Base-by-base conservation (phyloP, 1,140 invertebrate genomes). In the Drosophila cardini region DNA sequence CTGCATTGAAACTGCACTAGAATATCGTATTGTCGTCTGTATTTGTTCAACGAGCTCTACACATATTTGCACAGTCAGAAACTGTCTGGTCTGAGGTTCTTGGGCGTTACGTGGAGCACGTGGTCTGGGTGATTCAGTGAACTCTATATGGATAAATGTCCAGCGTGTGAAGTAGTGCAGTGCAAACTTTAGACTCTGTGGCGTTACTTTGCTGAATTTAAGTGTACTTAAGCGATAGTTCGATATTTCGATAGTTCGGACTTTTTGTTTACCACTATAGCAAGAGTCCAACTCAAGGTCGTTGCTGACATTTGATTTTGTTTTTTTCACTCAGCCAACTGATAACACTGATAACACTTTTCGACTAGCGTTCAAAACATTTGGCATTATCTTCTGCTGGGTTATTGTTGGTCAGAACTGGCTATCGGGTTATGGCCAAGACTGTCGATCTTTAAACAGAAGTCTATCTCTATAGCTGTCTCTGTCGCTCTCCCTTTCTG, bases 51-150 rank as follows among this genome's bases (percentile, higher is more conserved):
- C 21, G 4, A 36, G 6, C 8, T 36, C 7, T 8, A 52, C 53
- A 81, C 77, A 81, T 81, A 81, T 81, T 81, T 81, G 21, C 68
- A 45, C 63, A 76, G 46, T 69, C 67, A 61, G 46, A 69, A 62
- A 61, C 36, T 16, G 70, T 13, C 52, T 63, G 50, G 52, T 30
- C 15, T 18, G 43, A 45, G 48, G 46, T 21, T 52, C 36, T 32
- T 4, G 42, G 46, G 67, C 68, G 78, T 38, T 42, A 55, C 50
- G 13, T 4, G 1, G 40, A 53, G 78, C 81, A 85, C 82, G 81
- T 85, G 81, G 64, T 73, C 73, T 73, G 76, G 46, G 58, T 84
- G 80, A 84, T 60, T 84, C 80, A 84, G 68, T 55, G 57, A 26
- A 61, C 71, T 83, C 72, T 34, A 48, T 76, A 58, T 84, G 72